Percentiles rank a stretch among this genome's conserved stretches.
Evolutionary conservation across 2,113 vertebrate genomes (phyloP).

Genomic region (Cololabis saira): DNA sequence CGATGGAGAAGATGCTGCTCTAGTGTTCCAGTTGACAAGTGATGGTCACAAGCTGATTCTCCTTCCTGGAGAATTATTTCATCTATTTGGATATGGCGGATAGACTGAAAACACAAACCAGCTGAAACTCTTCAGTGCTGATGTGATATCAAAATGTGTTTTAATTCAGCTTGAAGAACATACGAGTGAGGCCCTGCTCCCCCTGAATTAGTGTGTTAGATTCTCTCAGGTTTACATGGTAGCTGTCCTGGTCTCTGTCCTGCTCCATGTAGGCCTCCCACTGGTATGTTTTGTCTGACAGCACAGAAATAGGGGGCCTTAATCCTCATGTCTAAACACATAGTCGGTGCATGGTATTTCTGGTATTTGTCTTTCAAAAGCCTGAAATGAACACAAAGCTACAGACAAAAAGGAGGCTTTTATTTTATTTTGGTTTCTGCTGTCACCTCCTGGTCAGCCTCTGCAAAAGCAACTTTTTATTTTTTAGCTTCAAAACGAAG

Average conservation of each 20-base stretch:
- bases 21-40: no score
- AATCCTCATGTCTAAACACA: slow-evolving; percentile 38
- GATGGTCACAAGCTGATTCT: no score
- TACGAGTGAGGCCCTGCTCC: slow-evolving; percentile 7
- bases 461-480: slow-evolving; percentile 4
- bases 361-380: slow-evolving; percentile 27
- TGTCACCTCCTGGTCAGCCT: slow-evolving; percentile 33
- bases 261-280: slow-evolving; percentile 21
- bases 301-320: slow-evolving; percentile 12
- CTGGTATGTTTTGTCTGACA: slow-evolving; percentile 55
- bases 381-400: not conserved
- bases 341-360: slow-evolving; percentile 29
- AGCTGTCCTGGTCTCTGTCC: slow-evolving; percentile 10
- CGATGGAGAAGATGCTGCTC: no score
- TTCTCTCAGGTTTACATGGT: slow-evolving; percentile 45
- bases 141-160: not conserved
- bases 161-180: not conserved
- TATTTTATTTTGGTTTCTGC: slow-evolving; percentile 11
- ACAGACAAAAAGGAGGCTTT: no score
- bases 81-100: not conserved
- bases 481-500: no score
- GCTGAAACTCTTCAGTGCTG: not conserved
- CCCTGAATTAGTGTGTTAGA: slow-evolving; percentile 8
- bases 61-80: no score
- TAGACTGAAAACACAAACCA: not conserved